Conservation (phyloP, 2,113 vertebrate species). For the Sterrhoptilus dennistouni region DNA sequence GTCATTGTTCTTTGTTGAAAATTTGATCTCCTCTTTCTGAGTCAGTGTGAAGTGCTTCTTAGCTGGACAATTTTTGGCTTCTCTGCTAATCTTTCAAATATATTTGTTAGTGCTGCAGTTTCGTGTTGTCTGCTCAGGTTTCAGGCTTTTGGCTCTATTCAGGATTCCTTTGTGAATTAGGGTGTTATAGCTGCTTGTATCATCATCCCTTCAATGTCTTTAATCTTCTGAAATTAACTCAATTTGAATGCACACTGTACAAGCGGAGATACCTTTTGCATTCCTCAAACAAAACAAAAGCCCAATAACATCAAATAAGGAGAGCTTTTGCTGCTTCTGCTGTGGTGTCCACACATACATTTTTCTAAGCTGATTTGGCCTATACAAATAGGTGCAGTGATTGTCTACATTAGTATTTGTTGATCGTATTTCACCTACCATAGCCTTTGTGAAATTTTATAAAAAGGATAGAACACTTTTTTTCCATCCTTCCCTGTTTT, state of each 20-base stretch:
- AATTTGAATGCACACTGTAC: not conserved
- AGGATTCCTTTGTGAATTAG: constrained; percentile 3
- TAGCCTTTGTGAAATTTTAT: not conserved
- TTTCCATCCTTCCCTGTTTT: not conserved
- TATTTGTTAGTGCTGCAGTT: not conserved
- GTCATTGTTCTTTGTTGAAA: not conserved
- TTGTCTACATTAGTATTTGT: not conserved
- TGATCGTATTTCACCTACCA: not conserved
- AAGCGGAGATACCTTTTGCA: not conserved
- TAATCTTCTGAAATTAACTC: constrained; percentile 4
- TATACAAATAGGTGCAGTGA: not conserved
- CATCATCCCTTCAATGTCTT: not conserved
- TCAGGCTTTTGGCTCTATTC: not conserved
- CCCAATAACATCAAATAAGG: not conserved
- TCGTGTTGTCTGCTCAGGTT: not conserved
- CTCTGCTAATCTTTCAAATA: not conserved
- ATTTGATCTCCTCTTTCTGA: not conserved
- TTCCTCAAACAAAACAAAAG: not conserved
- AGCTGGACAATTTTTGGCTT: not conserved
- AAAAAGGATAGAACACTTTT: not conserved
- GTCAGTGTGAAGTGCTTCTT: not conserved
- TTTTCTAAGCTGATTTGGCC: not conserved
- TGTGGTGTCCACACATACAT: too few species aligned
- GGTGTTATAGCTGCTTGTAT: not conserved
- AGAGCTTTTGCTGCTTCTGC: not conserved